Conservation (phyloP, 2,888 invertebrate genomes). For the Carterocephalus palaemon region DNA sequence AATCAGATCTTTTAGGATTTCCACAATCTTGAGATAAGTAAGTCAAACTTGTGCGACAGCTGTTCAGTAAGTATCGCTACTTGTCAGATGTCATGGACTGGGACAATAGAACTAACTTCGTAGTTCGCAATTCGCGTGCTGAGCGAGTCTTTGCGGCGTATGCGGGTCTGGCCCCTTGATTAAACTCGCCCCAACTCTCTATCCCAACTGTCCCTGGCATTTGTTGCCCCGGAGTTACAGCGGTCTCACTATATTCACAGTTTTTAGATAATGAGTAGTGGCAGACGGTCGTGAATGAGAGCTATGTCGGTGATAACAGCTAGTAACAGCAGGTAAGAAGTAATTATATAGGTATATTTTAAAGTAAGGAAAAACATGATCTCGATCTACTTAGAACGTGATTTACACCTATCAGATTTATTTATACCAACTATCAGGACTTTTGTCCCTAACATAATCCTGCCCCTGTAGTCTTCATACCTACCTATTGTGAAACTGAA, state of each 20-base stretch:
- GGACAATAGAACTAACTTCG: conserved; percentile 22
- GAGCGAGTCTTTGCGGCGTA: conserved; percentile 35
- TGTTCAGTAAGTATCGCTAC: neutral
- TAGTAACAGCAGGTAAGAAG: too few species aligned
- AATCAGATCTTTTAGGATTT: too few species aligned
- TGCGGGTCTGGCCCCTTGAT: conserved; percentile 40
- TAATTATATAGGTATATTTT: too few species aligned
- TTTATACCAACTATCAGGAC: too few species aligned
- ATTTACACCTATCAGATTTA: too few species aligned
- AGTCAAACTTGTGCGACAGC: neutral
- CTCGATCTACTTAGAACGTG: too few species aligned
- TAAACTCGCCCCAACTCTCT: conserved; percentile 37
- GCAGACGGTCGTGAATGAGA: too few species aligned
- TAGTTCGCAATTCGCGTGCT: conserved; percentile 34
- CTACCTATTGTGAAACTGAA: too few species aligned
- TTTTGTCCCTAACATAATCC: too few species aligned
- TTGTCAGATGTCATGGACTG: conserved; percentile 15
- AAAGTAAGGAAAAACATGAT: too few species aligned
- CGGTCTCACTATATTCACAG: conserved; percentile 29
- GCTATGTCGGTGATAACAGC: too few species aligned
- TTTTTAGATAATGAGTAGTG: conserved; percentile 26
- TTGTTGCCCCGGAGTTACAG: conserved; percentile 33
- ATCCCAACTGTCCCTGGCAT: conserved; percentile 41
- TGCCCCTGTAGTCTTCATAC: too few species aligned
- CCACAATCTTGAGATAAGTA: conserved; percentile 1